A percentile compares a stretch with the other conserved stretches of the same genome.
These are phyloP conservation scores for Orchesella cincta DNA, from an alignment of 1,140 invertebrate genomes.

Conservation along the genomic window DNA sequence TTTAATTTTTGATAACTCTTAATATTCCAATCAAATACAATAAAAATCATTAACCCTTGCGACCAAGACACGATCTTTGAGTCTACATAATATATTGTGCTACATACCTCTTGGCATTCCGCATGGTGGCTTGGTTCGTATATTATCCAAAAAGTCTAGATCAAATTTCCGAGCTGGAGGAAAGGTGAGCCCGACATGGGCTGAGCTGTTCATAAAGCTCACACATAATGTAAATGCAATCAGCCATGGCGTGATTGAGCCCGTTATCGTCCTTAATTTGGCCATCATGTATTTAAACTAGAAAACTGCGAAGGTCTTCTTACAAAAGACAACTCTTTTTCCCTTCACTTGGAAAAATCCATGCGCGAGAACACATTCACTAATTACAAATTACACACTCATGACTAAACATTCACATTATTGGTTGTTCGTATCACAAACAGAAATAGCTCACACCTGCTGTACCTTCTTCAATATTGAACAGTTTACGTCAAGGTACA, in stretches of 20 bases:
- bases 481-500: background rate
- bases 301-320: too few species aligned
- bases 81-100: too few species aligned
- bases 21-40: too few species aligned
- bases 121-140: slow-evolving; percentile 84
- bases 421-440: background rate
- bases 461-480: background rate
- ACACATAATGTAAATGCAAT: background rate
- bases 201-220: background rate
- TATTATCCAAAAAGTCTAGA: slow-evolving; percentile 90
- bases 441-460: background rate
- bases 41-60: too few species aligned
- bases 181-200: slow-evolving; percentile 81
- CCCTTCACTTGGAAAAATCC: background rate
- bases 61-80: too few species aligned
- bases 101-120: slow-evolving; percentile 88
- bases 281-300: background rate
- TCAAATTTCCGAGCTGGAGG: slow-evolving; percentile 82
- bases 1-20: too few species aligned
- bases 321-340: too few species aligned
- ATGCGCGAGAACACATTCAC: too few species aligned
- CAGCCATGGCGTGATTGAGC: background rate
- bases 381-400: background rate
- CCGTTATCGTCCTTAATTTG: slow-evolving; percentile 12
- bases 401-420: background rate